Conservation (phyloP, 1,140 invertebrate genomes). For the Cotesia chilonis region DNA sequence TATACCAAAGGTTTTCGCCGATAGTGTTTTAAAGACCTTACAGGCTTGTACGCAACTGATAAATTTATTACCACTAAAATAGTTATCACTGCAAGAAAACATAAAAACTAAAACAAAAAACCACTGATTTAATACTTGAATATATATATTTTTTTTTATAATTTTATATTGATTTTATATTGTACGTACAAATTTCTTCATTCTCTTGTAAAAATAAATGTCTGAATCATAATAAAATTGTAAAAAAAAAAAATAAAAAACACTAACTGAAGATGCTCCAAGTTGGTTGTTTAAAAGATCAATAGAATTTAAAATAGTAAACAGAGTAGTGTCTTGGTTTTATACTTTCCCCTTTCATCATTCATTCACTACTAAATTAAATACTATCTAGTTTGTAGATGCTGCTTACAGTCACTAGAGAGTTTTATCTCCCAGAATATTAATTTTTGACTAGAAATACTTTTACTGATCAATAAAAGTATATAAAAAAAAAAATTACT, state of each 20-base stretch:
- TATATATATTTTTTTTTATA: constrained; percentile 23
- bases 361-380: neutral
- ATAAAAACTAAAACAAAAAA: constrained; percentile 38
- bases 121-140: neutral
- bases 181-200: constrained; percentile 32
- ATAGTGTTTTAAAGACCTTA: constrained; percentile 43
- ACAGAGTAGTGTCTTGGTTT: constrained; percentile 8
- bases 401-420: neutral
- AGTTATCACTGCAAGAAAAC: constrained; percentile 34
- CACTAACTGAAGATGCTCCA: neutral
- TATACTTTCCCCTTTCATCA: neutral
- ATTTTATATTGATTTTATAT: constrained; percentile 37
- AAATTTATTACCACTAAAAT: constrained; percentile 37
- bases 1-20: constrained; percentile 35
- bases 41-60: constrained; percentile 40
- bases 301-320: constrained; percentile 3
- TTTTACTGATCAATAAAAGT: neutral
- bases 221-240: neutral
- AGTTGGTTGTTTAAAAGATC: neutral
- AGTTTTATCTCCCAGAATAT: neutral
- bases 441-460: too few species aligned
- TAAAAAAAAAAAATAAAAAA: neutral
- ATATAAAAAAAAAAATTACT: neutral
- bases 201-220: neutral
- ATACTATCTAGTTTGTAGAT: neutral